Conservation (phyloP, 2,113 vertebrate species). For the Eclectus roratus region DNA sequence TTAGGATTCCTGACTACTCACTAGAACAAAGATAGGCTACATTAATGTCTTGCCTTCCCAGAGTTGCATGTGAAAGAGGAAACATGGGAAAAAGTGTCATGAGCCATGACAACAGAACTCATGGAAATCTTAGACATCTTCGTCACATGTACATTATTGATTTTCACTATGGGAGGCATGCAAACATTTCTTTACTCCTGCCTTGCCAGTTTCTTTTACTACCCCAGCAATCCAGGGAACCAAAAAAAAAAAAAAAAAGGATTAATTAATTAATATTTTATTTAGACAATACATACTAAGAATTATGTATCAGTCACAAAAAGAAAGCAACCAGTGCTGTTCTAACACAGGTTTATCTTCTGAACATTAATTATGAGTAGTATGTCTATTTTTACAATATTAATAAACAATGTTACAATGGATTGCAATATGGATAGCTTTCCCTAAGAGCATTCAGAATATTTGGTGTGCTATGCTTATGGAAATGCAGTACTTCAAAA, state of each 20-base stretch:
- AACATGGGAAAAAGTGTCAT: neutral
- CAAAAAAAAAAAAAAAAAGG: neutral
- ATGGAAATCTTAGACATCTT: neutral
- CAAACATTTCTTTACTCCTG: neutral
- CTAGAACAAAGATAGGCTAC: neutral
- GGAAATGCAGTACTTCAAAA: neutral
- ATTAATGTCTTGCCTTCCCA: neutral
- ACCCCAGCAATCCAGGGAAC: neutral
- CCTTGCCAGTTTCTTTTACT: neutral
- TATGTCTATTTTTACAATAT: neutral
- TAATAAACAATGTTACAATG: neutral
- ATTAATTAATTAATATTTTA: neutral
- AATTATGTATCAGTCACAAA: neutral
- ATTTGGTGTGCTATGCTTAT: neutral
- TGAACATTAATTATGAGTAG: neutral
- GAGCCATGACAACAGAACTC: neutral
- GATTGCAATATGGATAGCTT: neutral
- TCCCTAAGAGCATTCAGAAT: neutral
- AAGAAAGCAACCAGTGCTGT: neutral
- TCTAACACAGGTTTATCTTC: neutral
- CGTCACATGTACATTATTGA: neutral
- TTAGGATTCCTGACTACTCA: neutral
- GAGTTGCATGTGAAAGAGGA: neutral
- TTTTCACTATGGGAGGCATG: neutral
- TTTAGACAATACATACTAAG: neutral